Conservation (phyloP, 2,797 vertebrate genomes). For the Dallia pectoralis region DNA sequence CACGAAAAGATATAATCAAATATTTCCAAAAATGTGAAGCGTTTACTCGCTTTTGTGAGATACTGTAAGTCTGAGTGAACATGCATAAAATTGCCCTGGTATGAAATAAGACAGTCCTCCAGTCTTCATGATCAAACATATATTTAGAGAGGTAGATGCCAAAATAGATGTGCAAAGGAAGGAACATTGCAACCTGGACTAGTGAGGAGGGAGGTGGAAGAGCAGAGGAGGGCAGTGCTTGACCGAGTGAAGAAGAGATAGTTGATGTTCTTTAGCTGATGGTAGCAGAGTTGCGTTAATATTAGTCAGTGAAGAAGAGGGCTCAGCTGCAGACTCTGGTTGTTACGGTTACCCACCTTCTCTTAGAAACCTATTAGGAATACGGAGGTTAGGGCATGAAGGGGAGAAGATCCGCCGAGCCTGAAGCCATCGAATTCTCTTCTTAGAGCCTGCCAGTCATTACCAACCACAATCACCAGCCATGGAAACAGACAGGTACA, state of each 20-base stretch:
- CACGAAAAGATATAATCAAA: too few relatives aligned
- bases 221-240: neutral
- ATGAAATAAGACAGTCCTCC: too few relatives aligned
- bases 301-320: neutral
- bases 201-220: neutral
- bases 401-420: constrained; percentile 81
- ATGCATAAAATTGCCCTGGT: too few relatives aligned
- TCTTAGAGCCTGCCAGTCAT: constrained; percentile 77
- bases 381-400: constrained; percentile 80
- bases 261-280: neutral
- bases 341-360: constrained; percentile 73
- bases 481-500: constrained; percentile 37
- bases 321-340: constrained; percentile 70
- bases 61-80: too few relatives aligned
- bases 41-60: too few relatives aligned
- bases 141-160: too few relatives aligned
- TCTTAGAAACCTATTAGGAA: constrained; percentile 84
- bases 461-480: constrained; percentile 55
- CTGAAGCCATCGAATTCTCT: constrained; percentile 79
- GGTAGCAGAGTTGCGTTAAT: neutral
- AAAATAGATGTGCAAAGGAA: too few relatives aligned
- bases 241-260: neutral
- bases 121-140: too few relatives aligned
- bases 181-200: neutral
- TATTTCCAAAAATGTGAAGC: too few relatives aligned